These are phyloP conservation scores for Huso huso DNA, from an alignment of 2,797 vertebrate genomes.

Conservation along the genomic window DNA sequence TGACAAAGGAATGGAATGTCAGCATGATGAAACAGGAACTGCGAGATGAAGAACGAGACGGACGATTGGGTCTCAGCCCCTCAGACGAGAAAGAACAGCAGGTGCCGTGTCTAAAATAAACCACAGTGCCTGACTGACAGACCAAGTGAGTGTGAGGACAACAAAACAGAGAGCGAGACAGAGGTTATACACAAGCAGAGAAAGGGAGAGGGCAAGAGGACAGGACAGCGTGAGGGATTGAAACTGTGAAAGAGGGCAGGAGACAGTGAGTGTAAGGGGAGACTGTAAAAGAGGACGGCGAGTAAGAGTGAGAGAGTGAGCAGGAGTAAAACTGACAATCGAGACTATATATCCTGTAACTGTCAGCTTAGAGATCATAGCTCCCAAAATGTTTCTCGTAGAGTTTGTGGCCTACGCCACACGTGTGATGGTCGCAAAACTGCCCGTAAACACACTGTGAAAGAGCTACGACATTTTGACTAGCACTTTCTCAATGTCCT, in stretches of 20 bases:
- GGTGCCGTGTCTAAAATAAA: slow-evolving; percentile 38
- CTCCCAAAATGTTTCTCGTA: no score
- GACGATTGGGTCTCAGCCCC: slow-evolving; percentile 28
- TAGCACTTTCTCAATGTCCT: no score
- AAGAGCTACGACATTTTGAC: no score
- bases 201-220: not conserved
- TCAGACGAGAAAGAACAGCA: slow-evolving; percentile 20
- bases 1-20: slow-evolving; percentile 45
- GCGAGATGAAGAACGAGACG: slow-evolving; percentile 40
- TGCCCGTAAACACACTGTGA: no score
- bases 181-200: not conserved
- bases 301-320: no score
- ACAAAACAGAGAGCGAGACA: not conserved
- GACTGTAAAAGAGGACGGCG: no score
- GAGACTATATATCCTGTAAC: no score
- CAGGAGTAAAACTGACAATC: no score
- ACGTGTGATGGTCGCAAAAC: no score
- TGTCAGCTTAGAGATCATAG: no score
- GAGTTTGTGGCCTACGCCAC: no score
- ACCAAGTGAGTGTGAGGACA: slow-evolving; percentile 4
- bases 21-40: slow-evolving; percentile 43
- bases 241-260: not conserved
- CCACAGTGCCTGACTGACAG: slow-evolving; percentile 10
- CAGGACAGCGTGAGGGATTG: not conserved
- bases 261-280: not conserved